Evolutionary conservation across 2,888 invertebrate genomes (phyloP).

Genomic region (Chaetoderma sp.): DNA sequence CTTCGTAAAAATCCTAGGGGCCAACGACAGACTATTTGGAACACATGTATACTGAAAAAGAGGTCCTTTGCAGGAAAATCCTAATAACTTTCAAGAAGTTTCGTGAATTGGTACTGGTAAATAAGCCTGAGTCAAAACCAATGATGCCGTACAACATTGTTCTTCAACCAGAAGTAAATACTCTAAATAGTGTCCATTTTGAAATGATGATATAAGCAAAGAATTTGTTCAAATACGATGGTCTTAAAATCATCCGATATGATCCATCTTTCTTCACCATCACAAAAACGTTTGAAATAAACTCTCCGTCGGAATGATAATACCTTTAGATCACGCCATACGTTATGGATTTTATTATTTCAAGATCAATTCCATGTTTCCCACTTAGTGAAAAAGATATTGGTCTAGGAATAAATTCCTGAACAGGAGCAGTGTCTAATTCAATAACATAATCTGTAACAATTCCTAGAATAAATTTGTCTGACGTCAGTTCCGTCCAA

Average conservation of each 20-base stretch:
- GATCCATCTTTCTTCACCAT: slow-evolving; percentile 30
- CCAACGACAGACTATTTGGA: not conserved
- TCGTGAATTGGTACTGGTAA: slow-evolving; percentile 22
- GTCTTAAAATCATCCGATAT: slow-evolving; percentile 30
- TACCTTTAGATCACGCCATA: no score
- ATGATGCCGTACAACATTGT: slow-evolving; percentile 13
- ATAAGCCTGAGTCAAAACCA: slow-evolving; percentile 34
- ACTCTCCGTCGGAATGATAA: no score
- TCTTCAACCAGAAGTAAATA: slow-evolving; percentile 10
- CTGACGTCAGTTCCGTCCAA: no score
- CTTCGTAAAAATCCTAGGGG: not conserved
- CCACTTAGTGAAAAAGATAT: no score
- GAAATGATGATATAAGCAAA: slow-evolving; percentile 31
- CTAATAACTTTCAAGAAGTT: slow-evolving; percentile 16
- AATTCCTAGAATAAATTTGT: no score
- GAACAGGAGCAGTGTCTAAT: no score
- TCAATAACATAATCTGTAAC: no score
- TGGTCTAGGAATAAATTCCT: no score
- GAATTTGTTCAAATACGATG: slow-evolving; percentile 24
- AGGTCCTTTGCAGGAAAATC: slow-evolving; percentile 22
- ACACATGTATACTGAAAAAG: not conserved
- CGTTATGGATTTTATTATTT: no score
- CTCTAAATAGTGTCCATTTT: slow-evolving; percentile 29
- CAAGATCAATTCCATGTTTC: no score
- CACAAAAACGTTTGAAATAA: no score